phyloP scores from a whole-genome alignment of 2,113 vertebrate species.

The Lamprotornis superbus region DNA sequence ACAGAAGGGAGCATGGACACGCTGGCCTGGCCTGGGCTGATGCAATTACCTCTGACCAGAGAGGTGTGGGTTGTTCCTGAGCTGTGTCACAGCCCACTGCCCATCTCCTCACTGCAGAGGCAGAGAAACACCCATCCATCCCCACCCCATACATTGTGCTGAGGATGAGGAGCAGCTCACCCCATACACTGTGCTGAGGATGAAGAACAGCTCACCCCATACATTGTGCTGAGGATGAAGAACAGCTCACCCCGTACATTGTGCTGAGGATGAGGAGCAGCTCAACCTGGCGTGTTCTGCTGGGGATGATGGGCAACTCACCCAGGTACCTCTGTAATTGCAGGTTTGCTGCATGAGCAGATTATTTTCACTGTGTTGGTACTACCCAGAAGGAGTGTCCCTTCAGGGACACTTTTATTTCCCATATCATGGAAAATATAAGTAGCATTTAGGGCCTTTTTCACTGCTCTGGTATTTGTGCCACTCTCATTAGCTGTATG shows the following conservation, averaged over 20 bases:
- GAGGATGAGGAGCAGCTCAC: neutral
- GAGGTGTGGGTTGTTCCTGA: neutral
- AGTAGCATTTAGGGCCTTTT: neutral
- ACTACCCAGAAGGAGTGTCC: neutral
- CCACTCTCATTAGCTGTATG: neutral
- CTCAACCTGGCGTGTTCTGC: neutral
- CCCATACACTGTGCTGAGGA: neutral
- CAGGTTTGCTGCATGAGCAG: neutral
- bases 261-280: neutral
- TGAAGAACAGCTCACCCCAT: too few relatives aligned
- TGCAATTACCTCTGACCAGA: neutral
- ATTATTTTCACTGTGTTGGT: neutral
- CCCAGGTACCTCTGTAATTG: neutral
- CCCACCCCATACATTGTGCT: neutral
- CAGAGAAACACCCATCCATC: neutral
- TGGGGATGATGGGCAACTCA: neutral
- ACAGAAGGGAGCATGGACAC: neutral
- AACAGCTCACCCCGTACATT: neutral
- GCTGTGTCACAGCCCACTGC: neutral
- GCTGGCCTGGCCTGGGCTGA: neutral
- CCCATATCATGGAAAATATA: neutral
- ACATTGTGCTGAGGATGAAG: neutral
- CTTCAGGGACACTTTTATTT: neutral
- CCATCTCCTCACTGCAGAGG: rapidly evolving
- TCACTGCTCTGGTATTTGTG: neutral